Evolutionary conservation across 2,113 vertebrate genomes (phyloP), one percentile per base, ranked within the genome.

Genomic region (Recurvirostra avosetta): DNA sequence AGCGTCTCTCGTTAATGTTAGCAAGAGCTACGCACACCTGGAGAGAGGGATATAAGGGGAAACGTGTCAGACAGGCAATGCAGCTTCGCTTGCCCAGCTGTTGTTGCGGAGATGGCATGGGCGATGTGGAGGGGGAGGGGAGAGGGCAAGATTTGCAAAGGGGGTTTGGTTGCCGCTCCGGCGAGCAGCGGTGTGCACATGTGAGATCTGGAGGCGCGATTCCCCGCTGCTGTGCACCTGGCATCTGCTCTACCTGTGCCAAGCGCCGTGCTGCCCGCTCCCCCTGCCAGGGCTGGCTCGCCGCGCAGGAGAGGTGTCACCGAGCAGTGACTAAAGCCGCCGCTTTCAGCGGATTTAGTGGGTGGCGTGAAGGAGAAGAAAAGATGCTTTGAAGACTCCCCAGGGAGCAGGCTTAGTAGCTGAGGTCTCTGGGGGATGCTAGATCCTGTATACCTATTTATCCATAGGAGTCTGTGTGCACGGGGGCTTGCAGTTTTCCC

Each of bases 241-340:
- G 91, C 71, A 82, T 16, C 49, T 13, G 66, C 86, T 72, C n/a
- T 72, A 65, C 88, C 88, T 92, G 58, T 70, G 92, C 92, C 92
- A 86, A 88, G 58, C 5, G 10, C 61, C 0, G 0, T 2, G 5
- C 38, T 56, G 65, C 55, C 77, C 3, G 5, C 12, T 32, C 21
- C 47, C 58, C 50, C 40, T 72, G 66, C 87, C 76, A 55, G 68
- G 65, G 20, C 86, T 92, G 91, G 55, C 88, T 62, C 3, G 0
- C 6, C 2, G 1, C 5, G 5, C 63, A 27, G 89, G 41, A 71
- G 55, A 58, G 19, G 67, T 68, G 72, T 70, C 30, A 27, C 86
- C 14, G 17, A 88, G 79, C 32, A 36, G 67, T 21, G 58, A 32
- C 21, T 41, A 61, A 52, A 82, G 52, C 30, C 0, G 0, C 29